Evolutionary conservation across 2,113 vertebrate species (phyloP).

Genomic region (Paradoxurus hermaphroditus): DNA sequence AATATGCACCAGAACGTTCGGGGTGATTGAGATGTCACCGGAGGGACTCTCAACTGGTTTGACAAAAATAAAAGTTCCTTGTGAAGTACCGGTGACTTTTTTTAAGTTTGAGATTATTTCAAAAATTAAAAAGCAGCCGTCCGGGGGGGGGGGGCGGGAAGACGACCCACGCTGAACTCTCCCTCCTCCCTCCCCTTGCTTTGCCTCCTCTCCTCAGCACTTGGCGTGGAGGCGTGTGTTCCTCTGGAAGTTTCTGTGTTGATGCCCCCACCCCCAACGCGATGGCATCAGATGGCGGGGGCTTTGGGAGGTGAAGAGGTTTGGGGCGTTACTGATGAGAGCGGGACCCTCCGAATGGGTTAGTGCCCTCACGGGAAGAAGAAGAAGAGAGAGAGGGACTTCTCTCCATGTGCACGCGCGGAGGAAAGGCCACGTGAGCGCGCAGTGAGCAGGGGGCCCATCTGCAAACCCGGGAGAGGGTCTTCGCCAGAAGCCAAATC

Average conservation of each 20-base stretch:
- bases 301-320: neutral
- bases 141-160: accelerated
- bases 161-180: neutral
- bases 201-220: no score
- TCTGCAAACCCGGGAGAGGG: no score
- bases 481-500: neutral
- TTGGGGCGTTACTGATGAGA: neutral
- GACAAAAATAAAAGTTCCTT: neutral
- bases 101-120: neutral
- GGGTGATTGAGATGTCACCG: neutral
- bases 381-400: neutral
- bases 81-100: neutral
- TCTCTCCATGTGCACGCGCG: accelerated
- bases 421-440: neutral
- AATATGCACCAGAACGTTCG: neutral
- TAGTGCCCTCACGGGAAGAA: neutral
- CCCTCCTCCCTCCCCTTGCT: no score
- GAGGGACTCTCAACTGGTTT: no score
- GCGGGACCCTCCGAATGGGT: neutral
- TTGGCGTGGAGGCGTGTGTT: no score
- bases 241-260: no score
- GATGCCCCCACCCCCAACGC: no score
- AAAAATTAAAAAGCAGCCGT: neutral
- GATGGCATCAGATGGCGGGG: neutral
- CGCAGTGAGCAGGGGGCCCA: neutral